Evolutionary conservation across 2,797 vertebrate species (phyloP).

Genomic region (Pseudochirops corinnae): DNA sequence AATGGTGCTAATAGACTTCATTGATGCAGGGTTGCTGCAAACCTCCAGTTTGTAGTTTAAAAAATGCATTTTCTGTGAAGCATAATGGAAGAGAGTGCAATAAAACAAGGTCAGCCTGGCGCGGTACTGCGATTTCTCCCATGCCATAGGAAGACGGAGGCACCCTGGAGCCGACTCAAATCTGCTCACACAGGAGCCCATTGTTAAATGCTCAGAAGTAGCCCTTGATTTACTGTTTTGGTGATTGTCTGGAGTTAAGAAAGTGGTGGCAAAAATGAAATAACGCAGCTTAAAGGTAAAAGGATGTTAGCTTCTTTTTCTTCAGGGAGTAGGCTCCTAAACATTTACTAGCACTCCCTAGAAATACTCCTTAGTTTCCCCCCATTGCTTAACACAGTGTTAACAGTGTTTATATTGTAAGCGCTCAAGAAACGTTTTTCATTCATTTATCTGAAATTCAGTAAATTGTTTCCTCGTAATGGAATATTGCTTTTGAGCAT

Average conservation of each 20-base stretch:
- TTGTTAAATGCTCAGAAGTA: not conserved
- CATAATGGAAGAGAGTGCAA: not conserved
- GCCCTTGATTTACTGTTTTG: not conserved
- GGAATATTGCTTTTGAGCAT: not conserved
- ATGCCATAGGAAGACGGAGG: not conserved
- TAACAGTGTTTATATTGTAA: not conserved
- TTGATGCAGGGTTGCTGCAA: not conserved
- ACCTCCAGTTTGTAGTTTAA: not conserved
- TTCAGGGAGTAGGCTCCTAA: not conserved
- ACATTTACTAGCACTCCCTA: not conserved
- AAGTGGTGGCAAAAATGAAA: not conserved
- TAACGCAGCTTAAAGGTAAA: not conserved
- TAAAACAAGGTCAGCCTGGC: not conserved
- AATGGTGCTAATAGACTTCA: not conserved
- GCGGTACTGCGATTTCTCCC: not conserved
- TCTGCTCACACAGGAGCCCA: not conserved
- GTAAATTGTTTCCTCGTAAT: not conserved
- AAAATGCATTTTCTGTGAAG: not conserved
- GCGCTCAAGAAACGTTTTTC: not conserved
- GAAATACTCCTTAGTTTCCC: not conserved
- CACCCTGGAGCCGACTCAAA: not conserved
- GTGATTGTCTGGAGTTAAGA: not conserved
- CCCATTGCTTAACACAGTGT: not conserved
- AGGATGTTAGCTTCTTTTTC: not conserved
- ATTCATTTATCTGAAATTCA: constrained; percentile 4